These are phyloP conservation scores for Drosophila tani DNA, from an alignment of 1,140 invertebrate genomes.

Conservation along the genomic window DNA sequence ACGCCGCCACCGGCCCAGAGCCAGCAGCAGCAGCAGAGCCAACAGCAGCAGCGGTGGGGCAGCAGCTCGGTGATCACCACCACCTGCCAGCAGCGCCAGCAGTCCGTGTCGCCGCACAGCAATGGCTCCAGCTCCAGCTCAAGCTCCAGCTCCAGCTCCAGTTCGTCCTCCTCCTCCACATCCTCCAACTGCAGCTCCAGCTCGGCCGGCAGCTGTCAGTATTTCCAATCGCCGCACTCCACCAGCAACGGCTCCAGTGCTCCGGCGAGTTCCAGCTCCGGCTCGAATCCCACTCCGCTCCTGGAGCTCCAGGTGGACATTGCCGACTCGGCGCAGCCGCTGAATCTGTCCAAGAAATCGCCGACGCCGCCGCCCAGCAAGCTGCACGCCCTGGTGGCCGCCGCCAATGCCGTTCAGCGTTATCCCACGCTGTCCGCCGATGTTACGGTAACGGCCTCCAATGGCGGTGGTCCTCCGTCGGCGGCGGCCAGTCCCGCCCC, in stretches of 20 bases:
- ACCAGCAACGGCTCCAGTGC: slow-evolving; percentile 85
- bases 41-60: slow-evolving; percentile 41
- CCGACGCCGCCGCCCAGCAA: slow-evolving; percentile 91
- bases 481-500: slow-evolving; percentile 40
- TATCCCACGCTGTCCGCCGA: slow-evolving; percentile 79
- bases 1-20: slow-evolving; percentile 48
- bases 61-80: slow-evolving; percentile 85
- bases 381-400: slow-evolving; percentile 71
- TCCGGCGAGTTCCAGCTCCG: slow-evolving; percentile 86
- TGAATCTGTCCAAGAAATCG: slow-evolving; percentile 95
- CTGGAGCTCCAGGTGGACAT: slow-evolving; percentile 93
- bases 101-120: slow-evolving; percentile 73
- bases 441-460: slow-evolving; percentile 75
- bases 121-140: slow-evolving; percentile 61
- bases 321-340: slow-evolving; percentile 92
- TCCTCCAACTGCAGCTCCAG: slow-evolving; percentile 53
- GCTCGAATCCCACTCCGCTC: slow-evolving; percentile 77
- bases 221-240: slow-evolving; percentile 85
- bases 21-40: slow-evolving; percentile 16
- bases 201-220: slow-evolving; percentile 79
- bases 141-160: slow-evolving; percentile 62
- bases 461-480: slow-evolving; percentile 55
- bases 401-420: slow-evolving; percentile 75
- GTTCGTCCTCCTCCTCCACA: slow-evolving; percentile 55
- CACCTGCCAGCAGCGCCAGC: slow-evolving; percentile 85